A percentile compares a stretch with the other conserved stretches of the same genome.
Conservation (phyloP, 1,140 invertebrate species). For the Pachyrhynchus sulphureomaculatus region DNA sequence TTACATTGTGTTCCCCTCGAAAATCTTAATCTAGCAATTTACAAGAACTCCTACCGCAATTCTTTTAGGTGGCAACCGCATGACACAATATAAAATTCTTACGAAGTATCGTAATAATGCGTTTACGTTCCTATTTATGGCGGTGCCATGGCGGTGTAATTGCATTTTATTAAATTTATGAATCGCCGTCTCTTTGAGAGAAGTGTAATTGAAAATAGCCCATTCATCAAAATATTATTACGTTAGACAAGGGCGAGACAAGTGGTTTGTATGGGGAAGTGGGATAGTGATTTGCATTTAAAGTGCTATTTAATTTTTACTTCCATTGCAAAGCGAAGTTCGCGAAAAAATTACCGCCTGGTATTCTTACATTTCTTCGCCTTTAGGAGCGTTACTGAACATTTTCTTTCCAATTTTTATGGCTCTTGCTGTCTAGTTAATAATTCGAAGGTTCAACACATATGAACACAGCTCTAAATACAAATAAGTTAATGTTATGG, state of each 20-base stretch:
- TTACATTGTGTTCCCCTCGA: conserved; percentile 1
- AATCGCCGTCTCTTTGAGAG: background rate
- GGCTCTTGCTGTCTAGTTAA: no score
- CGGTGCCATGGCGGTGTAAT: conserved; percentile 3
- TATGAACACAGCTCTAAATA: no score
- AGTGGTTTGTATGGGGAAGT: no score
- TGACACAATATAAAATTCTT: conserved; percentile 15
- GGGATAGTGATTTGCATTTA: no score
- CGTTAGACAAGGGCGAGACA: background rate
- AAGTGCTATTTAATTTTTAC: no score
- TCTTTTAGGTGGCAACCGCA: conserved; percentile 19
- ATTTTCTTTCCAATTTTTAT: no score
- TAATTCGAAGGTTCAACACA: no score
- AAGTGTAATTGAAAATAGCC: conserved; percentile 5
- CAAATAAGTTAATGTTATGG: no score
- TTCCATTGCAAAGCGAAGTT: no score
- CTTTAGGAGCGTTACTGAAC: no score
- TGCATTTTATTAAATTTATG: conserved; percentile 24
- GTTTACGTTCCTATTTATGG: conserved; percentile 18
- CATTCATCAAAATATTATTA: conserved; percentile 16
- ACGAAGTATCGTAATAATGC: conserved; percentile 9
- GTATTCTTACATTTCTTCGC: no score
- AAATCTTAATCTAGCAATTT: conserved; percentile 23
- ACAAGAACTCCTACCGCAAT: conserved; percentile 18
- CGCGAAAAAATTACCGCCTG: no score